phyloP scores from a whole-genome alignment of 2,113 vertebrate species.

The Hemichromis elongatus region DNA sequence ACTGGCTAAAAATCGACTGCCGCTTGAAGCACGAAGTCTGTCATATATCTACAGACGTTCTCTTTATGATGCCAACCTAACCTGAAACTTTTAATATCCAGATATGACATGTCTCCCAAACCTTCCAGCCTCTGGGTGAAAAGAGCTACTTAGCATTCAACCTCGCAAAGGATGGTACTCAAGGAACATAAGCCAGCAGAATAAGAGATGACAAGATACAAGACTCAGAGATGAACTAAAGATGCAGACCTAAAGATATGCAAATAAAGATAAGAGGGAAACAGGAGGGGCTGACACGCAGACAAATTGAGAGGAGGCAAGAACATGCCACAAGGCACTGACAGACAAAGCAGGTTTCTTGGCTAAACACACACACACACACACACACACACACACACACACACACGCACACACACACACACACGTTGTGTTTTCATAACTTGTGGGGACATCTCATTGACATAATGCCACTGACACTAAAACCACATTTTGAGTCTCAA shows the following conservation, averaged over 20 bases:
- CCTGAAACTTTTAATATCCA: conserved; percentile 7
- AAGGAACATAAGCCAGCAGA: conserved; percentile 3
- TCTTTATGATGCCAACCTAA: conserved; percentile 8
- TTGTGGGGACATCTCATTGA: too few relatives aligned
- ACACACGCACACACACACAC: background rate
- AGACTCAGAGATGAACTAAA: background rate
- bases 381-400: background rate
- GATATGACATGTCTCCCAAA: background rate
- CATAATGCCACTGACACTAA: too few relatives aligned
- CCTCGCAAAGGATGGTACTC: background rate
- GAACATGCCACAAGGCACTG: background rate
- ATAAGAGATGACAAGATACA: conserved; percentile 8
- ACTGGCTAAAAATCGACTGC: background rate
- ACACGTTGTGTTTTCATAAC: too few relatives aligned
- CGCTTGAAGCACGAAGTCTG: background rate
- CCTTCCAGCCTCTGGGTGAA: background rate
- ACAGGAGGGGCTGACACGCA: background rate
- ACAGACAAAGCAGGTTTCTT: background rate
- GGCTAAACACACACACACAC: background rate
- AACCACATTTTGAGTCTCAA: too few relatives aligned
- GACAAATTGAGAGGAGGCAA: background rate
- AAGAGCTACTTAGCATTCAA: conserved; percentile 9
- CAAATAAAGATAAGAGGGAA: background rate
- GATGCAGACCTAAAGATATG: conserved; percentile 14
- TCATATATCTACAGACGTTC: background rate